Evolutionary conservation across 2,797 vertebrate genomes (phyloP), one percentile per base, ranked within the genome.

Genomic region (Esox masquinongy): DNA sequence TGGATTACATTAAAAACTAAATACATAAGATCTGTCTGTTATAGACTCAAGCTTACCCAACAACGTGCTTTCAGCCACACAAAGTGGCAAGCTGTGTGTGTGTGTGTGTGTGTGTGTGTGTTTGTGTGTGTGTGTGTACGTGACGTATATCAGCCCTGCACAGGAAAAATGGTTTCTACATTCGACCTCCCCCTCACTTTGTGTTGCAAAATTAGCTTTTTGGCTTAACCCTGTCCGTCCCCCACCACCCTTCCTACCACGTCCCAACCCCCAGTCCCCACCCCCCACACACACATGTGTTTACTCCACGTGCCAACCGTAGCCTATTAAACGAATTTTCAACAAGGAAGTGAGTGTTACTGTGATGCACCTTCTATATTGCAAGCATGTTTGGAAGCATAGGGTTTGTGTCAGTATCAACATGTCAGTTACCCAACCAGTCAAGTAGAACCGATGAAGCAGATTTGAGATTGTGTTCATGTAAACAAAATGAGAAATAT

Each of bases 11-110:
- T 47, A 14, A 43, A 43, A 47, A 47, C 56, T 59, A 22, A 3
- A 80, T 51, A 75, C 53, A 78, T 72, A 63, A 73, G 68, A 34
- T 70, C 63, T 51, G 59, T 36, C 1, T 53, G 63, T 69, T 63
- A 8, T 53, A 29, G 71, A 66, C 43, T 66, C 61, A 50, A 36
- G 31, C 39, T 26, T 19, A 53, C 61, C 70, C 59, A 31, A 53
- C 31, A 24, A 53, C 19, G 39, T n/a, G 50, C 70, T 71, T 31
- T n/a, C 4, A 24, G 14, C 36, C 31, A 29, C 43, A 47, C 12
- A 2, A 12, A 11, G 49, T 70, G 39, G 8, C 39, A 56, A 64
- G 39, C 43, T 22, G 74, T 51, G 66, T 75, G 64, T 43, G 64
- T 61, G 59, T 66, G 49, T 22, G 43, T 50, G 14, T 51, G 73